Conservation (phyloP, 2,888 invertebrate species). For the Rhamphomyia laevipes region DNA sequence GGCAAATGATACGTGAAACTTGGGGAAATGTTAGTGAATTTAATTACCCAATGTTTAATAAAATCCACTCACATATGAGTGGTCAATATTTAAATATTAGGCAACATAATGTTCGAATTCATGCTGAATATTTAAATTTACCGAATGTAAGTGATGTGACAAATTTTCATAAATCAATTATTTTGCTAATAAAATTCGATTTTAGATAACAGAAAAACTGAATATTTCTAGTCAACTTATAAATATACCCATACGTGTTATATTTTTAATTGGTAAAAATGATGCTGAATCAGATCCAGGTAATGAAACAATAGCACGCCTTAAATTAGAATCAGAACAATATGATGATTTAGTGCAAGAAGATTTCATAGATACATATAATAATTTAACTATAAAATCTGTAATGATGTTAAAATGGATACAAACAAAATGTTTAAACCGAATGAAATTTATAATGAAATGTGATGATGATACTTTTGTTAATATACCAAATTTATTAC, state of each 20-base stretch:
- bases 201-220: neutral
- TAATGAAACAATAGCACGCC: constrained; percentile 48
- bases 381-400: constrained; percentile 76
- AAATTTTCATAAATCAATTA: neutral
- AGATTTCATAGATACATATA: constrained; percentile 70
- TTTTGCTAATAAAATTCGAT: too few relatives aligned
- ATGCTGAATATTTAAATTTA: constrained; percentile 24
- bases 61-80: constrained; percentile 27
- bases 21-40: constrained; percentile 37
- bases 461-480: constrained; percentile 82
- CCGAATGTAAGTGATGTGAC: neutral
- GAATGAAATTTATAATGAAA: constrained; percentile 62
- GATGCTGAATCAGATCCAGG: constrained; percentile 21
- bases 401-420: constrained; percentile 77
- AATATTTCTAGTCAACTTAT: constrained; percentile 13
- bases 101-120: constrained; percentile 21
- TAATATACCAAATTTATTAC: constrained; percentile 56
- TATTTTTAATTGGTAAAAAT: constrained; percentile 31
- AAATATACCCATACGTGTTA: constrained; percentile 22
- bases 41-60: constrained; percentile 31
- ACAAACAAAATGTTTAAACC: constrained; percentile 47
- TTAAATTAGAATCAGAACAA: constrained; percentile 52
- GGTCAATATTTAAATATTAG: constrained; percentile 27
- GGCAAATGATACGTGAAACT: constrained; percentile 35
- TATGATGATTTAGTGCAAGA: constrained; percentile 74